These are phyloP conservation scores for Icerya purchasi DNA, from an alignment of 2,888 invertebrate species.

Conservation along the genomic window DNA sequence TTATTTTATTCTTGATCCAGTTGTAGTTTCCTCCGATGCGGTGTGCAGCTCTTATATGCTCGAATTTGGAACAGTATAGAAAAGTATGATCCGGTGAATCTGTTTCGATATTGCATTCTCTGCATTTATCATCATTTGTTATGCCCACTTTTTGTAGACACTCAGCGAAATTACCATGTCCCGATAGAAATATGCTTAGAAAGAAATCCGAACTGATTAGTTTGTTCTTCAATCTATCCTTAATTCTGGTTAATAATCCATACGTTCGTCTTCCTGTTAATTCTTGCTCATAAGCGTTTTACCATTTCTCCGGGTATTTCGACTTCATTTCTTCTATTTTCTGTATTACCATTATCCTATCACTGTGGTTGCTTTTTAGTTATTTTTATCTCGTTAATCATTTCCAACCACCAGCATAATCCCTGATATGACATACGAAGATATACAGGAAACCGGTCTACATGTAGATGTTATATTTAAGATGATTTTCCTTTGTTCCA, in stretches of 20 bases:
- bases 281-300: neutral
- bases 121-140: no score
- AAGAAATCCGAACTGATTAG: neutral
- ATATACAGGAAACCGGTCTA: neutral
- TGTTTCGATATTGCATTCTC: neutral
- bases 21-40: neutral
- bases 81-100: neutral
- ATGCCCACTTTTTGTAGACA: neutral
- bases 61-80: no score
- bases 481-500: neutral
- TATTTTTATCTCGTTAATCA: neutral
- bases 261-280: neutral
- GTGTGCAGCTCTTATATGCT: neutral
- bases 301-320: neutral
- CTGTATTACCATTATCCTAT: neutral
- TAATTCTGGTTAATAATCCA: neutral
- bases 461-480: neutral
- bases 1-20: neutral
- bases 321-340: neutral
- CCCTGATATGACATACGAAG: neutral
- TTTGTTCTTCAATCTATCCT: neutral
- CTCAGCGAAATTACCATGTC: neutral
- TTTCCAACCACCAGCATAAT: neutral
- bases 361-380: neutral
- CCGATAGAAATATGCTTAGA: neutral